Conservation (phyloP, 2,797 vertebrate species). For the Thaleichthys pacificus region DNA sequence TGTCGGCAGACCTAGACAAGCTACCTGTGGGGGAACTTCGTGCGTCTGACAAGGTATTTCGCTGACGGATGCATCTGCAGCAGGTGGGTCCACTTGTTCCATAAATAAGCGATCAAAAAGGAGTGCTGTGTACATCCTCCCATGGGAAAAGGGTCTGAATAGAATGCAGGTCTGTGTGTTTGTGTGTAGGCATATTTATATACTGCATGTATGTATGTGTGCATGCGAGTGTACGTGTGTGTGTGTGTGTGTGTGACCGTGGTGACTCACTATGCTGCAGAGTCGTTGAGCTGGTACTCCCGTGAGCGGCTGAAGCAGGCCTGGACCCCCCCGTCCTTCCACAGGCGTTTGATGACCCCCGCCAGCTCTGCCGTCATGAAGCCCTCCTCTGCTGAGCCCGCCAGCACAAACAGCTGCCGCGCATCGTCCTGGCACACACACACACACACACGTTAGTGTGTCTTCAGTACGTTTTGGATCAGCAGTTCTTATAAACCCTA, state of each 20-base stretch:
- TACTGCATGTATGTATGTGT: background rate
- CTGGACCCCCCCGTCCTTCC: slow-evolving; percentile 95
- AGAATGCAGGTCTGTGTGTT: background rate
- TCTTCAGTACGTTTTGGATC: too few relatives aligned
- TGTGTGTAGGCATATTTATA: background rate
- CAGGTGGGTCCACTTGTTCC: background rate
- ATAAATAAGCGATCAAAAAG: background rate
- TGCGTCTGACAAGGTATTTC: slow-evolving; percentile 16
- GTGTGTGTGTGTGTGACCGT: background rate
- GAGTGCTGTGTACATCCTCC: too few relatives aligned
- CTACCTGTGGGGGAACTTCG: slow-evolving; percentile 16
- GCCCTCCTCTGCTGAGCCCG: slow-evolving; percentile 94
- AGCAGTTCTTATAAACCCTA: too few relatives aligned
- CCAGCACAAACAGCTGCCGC: slow-evolving; percentile 93
- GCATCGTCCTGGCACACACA: slow-evolving; percentile 85
- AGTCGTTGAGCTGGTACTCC: slow-evolving; percentile 98
- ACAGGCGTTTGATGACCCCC: slow-evolving; percentile 94
- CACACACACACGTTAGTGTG: background rate
- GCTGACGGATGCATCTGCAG: too few relatives aligned
- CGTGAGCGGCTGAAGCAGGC: slow-evolving; percentile 95
- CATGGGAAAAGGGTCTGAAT: background rate
- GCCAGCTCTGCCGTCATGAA: slow-evolving; percentile 97
- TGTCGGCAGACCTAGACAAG: slow-evolving; percentile 11
- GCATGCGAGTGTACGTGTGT: background rate
- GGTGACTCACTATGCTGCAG: slow-evolving; percentile 92